Conservation (phyloP, 2,888 invertebrate genomes). For the Resseliella maxima region DNA sequence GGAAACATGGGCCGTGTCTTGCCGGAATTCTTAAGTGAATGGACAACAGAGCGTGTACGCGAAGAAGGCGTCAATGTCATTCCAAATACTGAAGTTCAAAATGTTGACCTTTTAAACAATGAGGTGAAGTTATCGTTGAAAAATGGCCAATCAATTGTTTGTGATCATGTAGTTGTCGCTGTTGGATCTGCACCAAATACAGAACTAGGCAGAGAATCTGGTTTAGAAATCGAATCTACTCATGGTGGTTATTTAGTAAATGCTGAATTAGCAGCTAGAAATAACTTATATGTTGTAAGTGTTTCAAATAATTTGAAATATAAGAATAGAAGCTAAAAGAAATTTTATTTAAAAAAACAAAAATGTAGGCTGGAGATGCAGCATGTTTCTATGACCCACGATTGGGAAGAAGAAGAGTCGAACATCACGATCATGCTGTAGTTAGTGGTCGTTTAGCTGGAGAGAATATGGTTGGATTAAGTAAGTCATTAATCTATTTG, state of each 20-base stretch:
- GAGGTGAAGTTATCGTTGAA: constrained; percentile 69
- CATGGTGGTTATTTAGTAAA: constrained; percentile 91
- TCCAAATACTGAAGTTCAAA: constrained; percentile 64
- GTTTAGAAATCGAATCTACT: constrained; percentile 81
- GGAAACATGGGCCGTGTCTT: constrained; percentile 88
- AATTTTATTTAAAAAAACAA: constrained; percentile 35
- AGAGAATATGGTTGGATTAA: constrained; percentile 92
- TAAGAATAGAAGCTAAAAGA: neutral
- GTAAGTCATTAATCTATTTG: too few species aligned
- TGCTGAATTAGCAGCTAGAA: constrained; percentile 87
- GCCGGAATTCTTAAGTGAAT: constrained; percentile 88
- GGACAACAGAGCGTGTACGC: constrained; percentile 84
- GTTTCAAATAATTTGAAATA: constrained; percentile 58
- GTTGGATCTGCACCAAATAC: constrained; percentile 86
- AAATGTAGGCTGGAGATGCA: constrained; percentile 86
- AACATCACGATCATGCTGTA: constrained; percentile 97
- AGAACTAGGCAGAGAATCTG: constrained; percentile 78
- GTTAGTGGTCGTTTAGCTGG: constrained; percentile 94
- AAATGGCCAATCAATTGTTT: constrained; percentile 68
- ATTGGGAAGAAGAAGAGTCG: constrained; percentile 89
- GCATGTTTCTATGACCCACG: constrained; percentile 91
- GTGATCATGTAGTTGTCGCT: constrained; percentile 78
- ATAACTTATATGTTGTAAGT: constrained; percentile 81
- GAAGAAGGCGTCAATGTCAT: constrained; percentile 73
- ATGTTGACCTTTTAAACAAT: constrained; percentile 64